Percentiles rank a stretch among this genome's conserved stretches.
Conservation (phyloP, 1,140 invertebrate genomes). For the Andrena cerasifolii region DNA sequence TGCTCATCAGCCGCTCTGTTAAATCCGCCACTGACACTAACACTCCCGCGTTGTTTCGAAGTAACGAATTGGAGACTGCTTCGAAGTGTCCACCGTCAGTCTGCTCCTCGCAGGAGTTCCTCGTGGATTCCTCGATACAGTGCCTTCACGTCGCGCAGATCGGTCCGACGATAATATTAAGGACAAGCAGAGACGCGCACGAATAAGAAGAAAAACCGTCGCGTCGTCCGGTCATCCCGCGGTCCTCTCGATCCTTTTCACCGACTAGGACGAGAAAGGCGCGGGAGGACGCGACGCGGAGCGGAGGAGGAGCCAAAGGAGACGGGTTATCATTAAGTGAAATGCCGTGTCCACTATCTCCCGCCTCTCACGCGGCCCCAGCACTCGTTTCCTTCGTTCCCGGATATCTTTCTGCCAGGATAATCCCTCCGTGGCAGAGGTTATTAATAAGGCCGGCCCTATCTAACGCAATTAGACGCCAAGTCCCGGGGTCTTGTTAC, state of each 20-base stretch:
- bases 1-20: too few species aligned
- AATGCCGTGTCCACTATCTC: conserved; percentile 82
- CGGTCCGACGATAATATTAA: conserved; percentile 44
- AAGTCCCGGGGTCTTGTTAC: conserved; percentile 58
- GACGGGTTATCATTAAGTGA: conserved; percentile 82
- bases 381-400: conserved; percentile 61
- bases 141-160: conserved; percentile 47
- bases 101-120: neutral
- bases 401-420: conserved; percentile 60
- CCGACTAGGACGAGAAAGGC: conserved; percentile 53
- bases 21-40: too few species aligned
- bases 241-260: conserved; percentile 33
- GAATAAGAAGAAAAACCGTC: conserved; percentile 55
- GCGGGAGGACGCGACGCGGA: conserved; percentile 37
- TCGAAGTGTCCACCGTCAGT: too few species aligned
- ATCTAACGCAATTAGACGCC: conserved; percentile 81
- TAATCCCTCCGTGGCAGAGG: conserved; percentile 64
- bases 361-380: conserved; percentile 69
- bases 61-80: too few species aligned
- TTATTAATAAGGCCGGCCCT: conserved; percentile 80
- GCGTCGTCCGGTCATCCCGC: neutral
- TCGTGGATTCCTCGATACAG: conserved; percentile 22
- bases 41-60: too few species aligned
- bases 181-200: conserved; percentile 37
- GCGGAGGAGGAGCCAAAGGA: conserved; percentile 51